Conservation (phyloP, 2,888 invertebrate genomes). For the Horisme vitalbata region DNA sequence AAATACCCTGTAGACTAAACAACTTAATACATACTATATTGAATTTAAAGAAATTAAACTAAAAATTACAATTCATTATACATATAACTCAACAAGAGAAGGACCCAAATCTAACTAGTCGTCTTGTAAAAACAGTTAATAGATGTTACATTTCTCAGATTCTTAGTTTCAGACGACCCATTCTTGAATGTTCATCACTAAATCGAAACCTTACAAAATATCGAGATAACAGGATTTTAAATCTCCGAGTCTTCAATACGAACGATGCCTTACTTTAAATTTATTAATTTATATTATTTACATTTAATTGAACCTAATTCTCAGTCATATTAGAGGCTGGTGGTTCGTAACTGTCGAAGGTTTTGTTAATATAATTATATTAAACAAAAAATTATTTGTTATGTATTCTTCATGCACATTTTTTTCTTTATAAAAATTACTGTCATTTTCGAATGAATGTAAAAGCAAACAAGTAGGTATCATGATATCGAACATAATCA, state of each 20-base stretch:
- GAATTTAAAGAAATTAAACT: slow-evolving; percentile 25
- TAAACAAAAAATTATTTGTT: no score
- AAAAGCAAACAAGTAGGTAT: background rate
- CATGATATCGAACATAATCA: background rate
- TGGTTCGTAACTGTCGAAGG: slow-evolving; percentile 39
- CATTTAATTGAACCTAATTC: slow-evolving; percentile 77
- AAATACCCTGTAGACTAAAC: slow-evolving; percentile 62
- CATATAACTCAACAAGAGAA: slow-evolving; percentile 18
- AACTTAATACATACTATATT: slow-evolving; percentile 32
- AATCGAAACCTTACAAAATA: slow-evolving; percentile 38
- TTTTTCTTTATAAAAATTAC: background rate
- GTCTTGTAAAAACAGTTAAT: slow-evolving; percentile 14
- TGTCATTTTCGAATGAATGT: background rate
- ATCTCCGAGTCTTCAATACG: slow-evolving; percentile 47
- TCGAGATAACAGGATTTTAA: slow-evolving; percentile 46
- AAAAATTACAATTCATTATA: slow-evolving; percentile 21
- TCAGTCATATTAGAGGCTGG: slow-evolving; percentile 74
- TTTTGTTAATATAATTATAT: slow-evolving; percentile 24
- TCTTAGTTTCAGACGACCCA: slow-evolving; percentile 31
- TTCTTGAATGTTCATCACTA: slow-evolving; percentile 30
- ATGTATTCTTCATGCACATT: background rate
- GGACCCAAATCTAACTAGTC: slow-evolving; percentile 23
- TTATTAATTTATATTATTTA: slow-evolving; percentile 63
- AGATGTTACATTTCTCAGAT: slow-evolving; percentile 24
- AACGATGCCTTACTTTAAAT: slow-evolving; percentile 45